phyloP scores from a whole-genome alignment of 2,888 invertebrate species.

The Hermaeophaga mercurialis region DNA sequence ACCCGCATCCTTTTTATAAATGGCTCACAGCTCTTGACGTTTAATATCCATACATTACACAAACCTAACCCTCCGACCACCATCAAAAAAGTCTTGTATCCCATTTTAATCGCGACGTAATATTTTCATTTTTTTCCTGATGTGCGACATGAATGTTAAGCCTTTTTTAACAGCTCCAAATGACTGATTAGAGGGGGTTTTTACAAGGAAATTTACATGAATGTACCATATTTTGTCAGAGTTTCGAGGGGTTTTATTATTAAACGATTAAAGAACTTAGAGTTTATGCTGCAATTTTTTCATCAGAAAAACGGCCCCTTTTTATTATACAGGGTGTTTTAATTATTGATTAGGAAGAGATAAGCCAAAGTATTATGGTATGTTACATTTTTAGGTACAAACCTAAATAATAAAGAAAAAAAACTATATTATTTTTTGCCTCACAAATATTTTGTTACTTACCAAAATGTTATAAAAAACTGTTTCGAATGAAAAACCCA shows the following conservation, averaged over 20 bases:
- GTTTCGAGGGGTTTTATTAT: not conserved
- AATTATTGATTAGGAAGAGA: too few relatives aligned
- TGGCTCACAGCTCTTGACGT: conserved; percentile 53
- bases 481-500: too few relatives aligned
- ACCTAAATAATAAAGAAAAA: too few relatives aligned
- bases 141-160: conserved; percentile 33
- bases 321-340: too few relatives aligned
- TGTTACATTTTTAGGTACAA: too few relatives aligned
- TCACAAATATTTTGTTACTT: too few relatives aligned
- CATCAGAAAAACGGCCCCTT: too few relatives aligned
- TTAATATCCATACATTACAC: conserved; percentile 55
- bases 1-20: conserved; percentile 54
- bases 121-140: conserved; percentile 35
- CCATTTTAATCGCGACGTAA: conserved; percentile 38
- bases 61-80: conserved; percentile 40
- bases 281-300: not conserved
- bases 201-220: conserved; percentile 19
- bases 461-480: too few relatives aligned
- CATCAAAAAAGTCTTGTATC: conserved; percentile 38
- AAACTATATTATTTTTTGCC: too few relatives aligned
- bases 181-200: conserved; percentile 28
- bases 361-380: too few relatives aligned
- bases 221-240: conserved; percentile 1
- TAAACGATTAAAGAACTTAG: not conserved
- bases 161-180: conserved; percentile 30